A percentile compares a stretch with the other conserved stretches of the same genome.
Conservation (phyloP, 2,888 invertebrate genomes). For the Elegia similella region DNA sequence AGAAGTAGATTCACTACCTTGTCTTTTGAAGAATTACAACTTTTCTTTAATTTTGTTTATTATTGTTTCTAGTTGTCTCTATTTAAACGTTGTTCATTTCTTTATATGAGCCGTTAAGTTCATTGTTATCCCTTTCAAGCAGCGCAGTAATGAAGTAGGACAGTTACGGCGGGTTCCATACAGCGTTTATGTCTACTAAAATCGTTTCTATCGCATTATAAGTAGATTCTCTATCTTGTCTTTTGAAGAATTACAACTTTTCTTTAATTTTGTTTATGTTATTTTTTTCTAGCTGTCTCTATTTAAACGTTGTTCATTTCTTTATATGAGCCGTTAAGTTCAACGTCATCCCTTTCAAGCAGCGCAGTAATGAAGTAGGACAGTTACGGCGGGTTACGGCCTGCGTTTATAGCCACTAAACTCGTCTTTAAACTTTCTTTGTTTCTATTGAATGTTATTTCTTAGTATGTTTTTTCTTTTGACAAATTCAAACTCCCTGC, state of each 20-base stretch:
- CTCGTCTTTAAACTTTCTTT: too few species aligned
- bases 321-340: too few species aligned
- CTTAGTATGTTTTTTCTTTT: too few species aligned
- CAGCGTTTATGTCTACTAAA: conserved; percentile 63
- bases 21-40: not conserved
- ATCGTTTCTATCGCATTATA: conserved; percentile 31
- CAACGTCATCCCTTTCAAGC: not conserved
- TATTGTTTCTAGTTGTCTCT: too few species aligned
- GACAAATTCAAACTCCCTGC: too few species aligned
- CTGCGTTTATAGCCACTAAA: conserved; percentile 35
- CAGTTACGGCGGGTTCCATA: conserved; percentile 58
- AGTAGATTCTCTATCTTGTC: not conserved
- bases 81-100: too few species aligned
- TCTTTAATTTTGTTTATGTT: too few species aligned
- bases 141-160: conserved; percentile 60
- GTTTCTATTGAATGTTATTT: too few species aligned
- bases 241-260: not conserved
- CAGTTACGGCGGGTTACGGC: conserved; percentile 58
- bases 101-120: too few species aligned
- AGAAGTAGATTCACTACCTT: not conserved
- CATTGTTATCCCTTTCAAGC: conserved; percentile 20
- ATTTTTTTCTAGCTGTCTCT: too few species aligned
- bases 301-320: too few species aligned
- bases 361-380: conserved; percentile 52
- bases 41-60: too few species aligned